Evolutionary conservation across 92 coral and sea anemone genomes (phyloP).

Genomic region (Epizoanthus illoricatus): DNA sequence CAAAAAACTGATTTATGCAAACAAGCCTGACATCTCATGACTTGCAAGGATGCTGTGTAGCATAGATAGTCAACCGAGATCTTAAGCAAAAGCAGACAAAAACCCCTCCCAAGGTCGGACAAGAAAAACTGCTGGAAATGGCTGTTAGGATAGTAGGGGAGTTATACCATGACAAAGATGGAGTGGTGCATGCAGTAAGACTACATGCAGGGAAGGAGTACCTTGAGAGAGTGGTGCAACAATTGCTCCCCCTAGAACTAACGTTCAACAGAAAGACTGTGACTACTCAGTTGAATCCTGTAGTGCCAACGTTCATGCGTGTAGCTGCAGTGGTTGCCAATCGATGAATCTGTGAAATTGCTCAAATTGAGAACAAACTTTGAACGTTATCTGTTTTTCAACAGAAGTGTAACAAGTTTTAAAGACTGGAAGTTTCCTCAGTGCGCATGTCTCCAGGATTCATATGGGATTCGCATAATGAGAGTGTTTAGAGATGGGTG

Average conservation of each 20-base stretch:
- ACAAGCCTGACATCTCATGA: neutral
- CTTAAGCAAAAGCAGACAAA: neutral
- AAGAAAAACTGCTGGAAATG: neutral
- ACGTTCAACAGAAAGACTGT: neutral
- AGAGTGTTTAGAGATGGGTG: too few relatives aligned
- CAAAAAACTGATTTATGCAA: neutral
- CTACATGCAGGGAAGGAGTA: neutral
- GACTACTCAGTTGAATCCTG: neutral
- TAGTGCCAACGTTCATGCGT: neutral
- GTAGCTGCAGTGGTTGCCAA: neutral
- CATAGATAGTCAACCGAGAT: neutral
- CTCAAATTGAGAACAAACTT: neutral
- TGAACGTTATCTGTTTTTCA: neutral
- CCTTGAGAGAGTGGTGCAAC: neutral
- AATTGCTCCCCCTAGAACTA: conserved; percentile 1
- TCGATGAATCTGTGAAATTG: neutral
- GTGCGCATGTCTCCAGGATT: too few relatives aligned
- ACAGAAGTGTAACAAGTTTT: too few relatives aligned
- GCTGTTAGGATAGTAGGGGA: neutral
- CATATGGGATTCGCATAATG: too few relatives aligned
- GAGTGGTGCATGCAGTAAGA: neutral
- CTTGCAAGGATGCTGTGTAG: neutral
- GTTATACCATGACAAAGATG: neutral
- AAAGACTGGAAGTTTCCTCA: too few relatives aligned
- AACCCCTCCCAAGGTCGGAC: neutral